Evolutionary conservation across 2,888 invertebrate species (phyloP).

Genomic region (Drosophila koepferae): DNA sequence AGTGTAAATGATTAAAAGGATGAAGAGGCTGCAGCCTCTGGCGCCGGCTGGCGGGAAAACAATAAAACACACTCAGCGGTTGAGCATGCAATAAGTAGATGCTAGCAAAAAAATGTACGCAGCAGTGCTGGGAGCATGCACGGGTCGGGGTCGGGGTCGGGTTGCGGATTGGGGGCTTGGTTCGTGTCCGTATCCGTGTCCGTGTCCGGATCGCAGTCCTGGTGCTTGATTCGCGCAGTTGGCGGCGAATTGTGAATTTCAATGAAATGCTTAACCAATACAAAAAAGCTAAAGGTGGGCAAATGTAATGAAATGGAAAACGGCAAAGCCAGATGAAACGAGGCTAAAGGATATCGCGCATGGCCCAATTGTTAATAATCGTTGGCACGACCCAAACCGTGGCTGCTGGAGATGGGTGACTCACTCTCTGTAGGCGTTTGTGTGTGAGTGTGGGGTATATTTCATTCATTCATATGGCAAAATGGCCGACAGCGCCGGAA

Average conservation of each 20-base stretch:
- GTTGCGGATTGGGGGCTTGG: neutral
- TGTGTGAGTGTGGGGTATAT: neutral
- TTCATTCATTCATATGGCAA: conserved; percentile 56
- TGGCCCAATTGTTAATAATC: conserved; percentile 70
- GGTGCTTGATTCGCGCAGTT: conserved; percentile 10
- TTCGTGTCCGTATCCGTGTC: too few relatives aligned
- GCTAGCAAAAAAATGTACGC: conserved; percentile 23
- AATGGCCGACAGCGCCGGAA: conserved; percentile 58
- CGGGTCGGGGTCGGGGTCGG: neutral
- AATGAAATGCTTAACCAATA: conserved; percentile 44
- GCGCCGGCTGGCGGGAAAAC: conserved; percentile 19
- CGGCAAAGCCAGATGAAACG: conserved; percentile 42
- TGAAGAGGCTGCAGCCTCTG: conserved; percentile 7
- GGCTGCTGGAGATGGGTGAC: neutral
- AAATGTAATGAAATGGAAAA: conserved; percentile 71
- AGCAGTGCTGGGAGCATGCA: too few relatives aligned
- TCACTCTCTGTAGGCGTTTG: neutral
- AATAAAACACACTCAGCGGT: conserved; percentile 56
- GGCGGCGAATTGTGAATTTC: conserved; percentile 34
- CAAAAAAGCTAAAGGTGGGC: conserved; percentile 48
- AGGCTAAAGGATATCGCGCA: conserved; percentile 52
- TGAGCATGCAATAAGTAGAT: conserved; percentile 29
- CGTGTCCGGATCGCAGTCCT: neutral
- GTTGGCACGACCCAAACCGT: conserved; percentile 12
- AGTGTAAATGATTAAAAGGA: conserved; percentile 70